A percentile compares a stretch with the other conserved stretches of the same genome.
Conservation (phyloP, 2,113 vertebrate genomes). For the Fregata magnificens region DNA sequence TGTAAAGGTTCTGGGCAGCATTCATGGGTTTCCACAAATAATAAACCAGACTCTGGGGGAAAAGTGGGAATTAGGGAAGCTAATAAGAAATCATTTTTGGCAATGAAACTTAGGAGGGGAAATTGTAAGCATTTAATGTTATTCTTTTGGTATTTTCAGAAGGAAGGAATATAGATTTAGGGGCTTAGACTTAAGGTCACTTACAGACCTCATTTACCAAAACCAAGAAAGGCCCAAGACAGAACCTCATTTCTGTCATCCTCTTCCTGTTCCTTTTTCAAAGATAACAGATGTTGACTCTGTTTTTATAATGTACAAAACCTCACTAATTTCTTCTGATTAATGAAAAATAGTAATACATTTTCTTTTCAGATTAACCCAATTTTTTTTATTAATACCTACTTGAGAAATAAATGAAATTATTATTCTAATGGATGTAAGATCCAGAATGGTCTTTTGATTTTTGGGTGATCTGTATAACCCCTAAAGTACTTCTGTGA, state of each 20-base stretch:
- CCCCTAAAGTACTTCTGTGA: neutral
- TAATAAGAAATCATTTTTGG: neutral
- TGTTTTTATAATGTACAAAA: neutral
- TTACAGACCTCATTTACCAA: neutral
- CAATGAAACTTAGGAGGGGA: neutral
- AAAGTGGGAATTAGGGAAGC: neutral
- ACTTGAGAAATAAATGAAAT: neutral
- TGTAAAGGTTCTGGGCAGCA: neutral
- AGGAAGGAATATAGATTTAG: neutral
- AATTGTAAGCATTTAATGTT: neutral
- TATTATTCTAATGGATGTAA: neutral
- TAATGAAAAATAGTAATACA: neutral
- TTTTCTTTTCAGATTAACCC: neutral
- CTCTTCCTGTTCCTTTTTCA: neutral
- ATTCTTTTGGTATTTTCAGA: neutral
- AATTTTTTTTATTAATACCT: neutral
- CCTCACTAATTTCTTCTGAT: neutral
- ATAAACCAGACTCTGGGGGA: neutral
- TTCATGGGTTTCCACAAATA: neutral
- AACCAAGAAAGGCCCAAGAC: neutral
- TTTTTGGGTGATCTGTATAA: neutral
- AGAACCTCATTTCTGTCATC: neutral
- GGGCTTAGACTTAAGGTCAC: neutral
- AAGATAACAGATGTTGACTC: neutral
- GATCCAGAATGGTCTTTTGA: neutral